Evolutionary conservation across 2,113 vertebrate genomes (phyloP), one percentile per base, ranked within the genome.

Genomic region (Corythornis vintsioides): DNA sequence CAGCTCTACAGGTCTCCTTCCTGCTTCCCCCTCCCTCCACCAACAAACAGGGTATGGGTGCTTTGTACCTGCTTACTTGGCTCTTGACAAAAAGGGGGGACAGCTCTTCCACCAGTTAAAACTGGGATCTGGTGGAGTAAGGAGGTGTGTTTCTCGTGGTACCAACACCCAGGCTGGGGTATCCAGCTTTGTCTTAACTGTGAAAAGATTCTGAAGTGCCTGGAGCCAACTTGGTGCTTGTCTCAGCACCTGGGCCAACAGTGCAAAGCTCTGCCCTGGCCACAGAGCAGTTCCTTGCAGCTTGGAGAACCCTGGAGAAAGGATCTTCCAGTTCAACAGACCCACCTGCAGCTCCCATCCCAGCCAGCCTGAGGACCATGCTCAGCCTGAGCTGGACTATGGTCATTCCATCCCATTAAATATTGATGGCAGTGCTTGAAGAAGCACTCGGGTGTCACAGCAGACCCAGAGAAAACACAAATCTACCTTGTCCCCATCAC

Each of bases 81-180:
- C 55, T 66, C 31, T 47, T 29, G 25, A 38, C 7, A 29, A 45
- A 50, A 50, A 25, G 22, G 48, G 47, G 47, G 20, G 9, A 10
- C 17, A 42, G 50, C 15, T 77, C 28, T 63, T 67, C 22, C 31
- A 6, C 0, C 1, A 26, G 40, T n/a, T 63, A 28, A 47, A 73
- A 45, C 3, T 19, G 33, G 59, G 35, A 47, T n/a, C n/a, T 73
- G 26, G 15, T 26, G 21, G 38, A 25, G 22, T 14, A 26, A 64
- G 40, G 22, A 83, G 19, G n/a, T 15, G 1, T 0, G 0, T 63
- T 77, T 26, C 31, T 50, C 5, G 2, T 20, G 22, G 24, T n/a
- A 66, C 50, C 14, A 4, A 15, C 6, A 10, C 20, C 29, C 28
- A 78, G 57, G 8, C 28, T 72, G 82, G 11, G 6, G 1, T 43